phyloP scores from a whole-genome alignment of 2,888 invertebrate species.

The Epirrhoe tristata region DNA sequence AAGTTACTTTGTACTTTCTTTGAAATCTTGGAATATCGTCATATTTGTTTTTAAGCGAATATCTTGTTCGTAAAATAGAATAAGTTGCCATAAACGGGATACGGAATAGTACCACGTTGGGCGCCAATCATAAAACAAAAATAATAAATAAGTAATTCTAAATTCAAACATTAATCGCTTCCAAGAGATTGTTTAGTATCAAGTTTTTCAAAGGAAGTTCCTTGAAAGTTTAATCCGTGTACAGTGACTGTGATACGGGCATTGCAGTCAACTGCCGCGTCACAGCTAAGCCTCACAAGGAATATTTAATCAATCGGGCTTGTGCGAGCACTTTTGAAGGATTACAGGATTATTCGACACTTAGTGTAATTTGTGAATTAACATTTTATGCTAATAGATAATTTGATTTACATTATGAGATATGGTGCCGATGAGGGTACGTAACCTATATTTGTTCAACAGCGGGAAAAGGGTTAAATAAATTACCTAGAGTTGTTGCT shows the following conservation, averaged over 20 bases:
- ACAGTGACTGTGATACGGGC: conserved; percentile 1
- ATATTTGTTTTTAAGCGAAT: no score
- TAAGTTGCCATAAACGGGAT: no score
- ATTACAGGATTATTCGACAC: conserved; percentile 35
- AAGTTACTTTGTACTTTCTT: no score
- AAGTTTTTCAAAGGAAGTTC: not conserved
- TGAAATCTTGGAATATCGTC: no score
- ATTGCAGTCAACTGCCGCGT: conserved; percentile 22
- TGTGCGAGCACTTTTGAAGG: conserved; percentile 29
- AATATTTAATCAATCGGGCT: conserved; percentile 41
- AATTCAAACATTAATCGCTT: no score
- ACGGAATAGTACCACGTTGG: not conserved
- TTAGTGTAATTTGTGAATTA: conserved; percentile 34
- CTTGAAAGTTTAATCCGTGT: not conserved
- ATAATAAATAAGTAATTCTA: not conserved
- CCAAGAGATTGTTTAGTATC: not conserved
- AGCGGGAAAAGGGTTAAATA: no score
- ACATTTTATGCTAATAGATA: conserved; percentile 22
- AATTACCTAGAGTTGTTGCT: no score
- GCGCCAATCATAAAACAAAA: not conserved
- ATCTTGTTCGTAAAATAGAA: no score
- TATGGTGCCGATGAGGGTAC: no score
- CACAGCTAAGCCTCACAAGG: conserved; percentile 35
- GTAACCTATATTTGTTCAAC: no score
- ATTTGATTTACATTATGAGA: conserved; percentile 7